Evolutionary conservation across 2,888 invertebrate genomes (phyloP).

Genomic region (Melikaiella ostensackeni): DNA sequence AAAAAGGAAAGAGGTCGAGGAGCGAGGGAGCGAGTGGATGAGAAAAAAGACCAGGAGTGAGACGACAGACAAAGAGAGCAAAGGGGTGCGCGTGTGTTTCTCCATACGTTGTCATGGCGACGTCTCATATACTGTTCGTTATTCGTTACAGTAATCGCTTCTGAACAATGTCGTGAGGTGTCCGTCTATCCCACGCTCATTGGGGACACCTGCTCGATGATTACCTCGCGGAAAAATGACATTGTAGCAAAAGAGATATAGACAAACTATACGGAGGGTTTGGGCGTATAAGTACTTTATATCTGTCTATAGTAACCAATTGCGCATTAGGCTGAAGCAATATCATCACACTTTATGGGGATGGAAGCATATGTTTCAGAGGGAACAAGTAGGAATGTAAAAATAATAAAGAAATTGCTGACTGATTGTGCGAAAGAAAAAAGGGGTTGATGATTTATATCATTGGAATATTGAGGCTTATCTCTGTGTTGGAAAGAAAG

Average conservation of each 20-base stretch:
- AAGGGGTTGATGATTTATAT: background rate
- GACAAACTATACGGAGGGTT: background rate
- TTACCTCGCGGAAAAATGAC: slow-evolving; percentile 63
- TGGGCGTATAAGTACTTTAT: background rate
- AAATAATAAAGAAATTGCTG: background rate
- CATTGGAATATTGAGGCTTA: background rate
- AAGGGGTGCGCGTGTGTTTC: slow-evolving; percentile 70
- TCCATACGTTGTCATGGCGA: slow-evolving; percentile 71
- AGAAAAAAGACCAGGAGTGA: slow-evolving; percentile 40
- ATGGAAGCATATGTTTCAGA: background rate
- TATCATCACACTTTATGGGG: background rate
- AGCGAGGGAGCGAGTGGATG: slow-evolving; percentile 52
- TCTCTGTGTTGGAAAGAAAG: too few species aligned
- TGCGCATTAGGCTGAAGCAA: background rate
- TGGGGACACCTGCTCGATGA: slow-evolving; percentile 72
- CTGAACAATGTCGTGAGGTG: slow-evolving; percentile 65
- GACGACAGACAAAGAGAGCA: slow-evolving; percentile 48
- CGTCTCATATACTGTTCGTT: slow-evolving; percentile 56
- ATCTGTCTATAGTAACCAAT: background rate
- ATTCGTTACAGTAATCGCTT: slow-evolving; percentile 69
- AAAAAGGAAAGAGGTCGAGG: slow-evolving; percentile 68
- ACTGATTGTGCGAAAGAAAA: background rate
- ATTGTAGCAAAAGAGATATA: slow-evolving; percentile 3
- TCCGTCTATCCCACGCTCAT: slow-evolving; percentile 73
- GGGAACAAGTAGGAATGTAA: too few species aligned